Base-by-base conservation (phyloP, 1,140 invertebrate genomes). In the Latrodectus geometricus region DNA sequence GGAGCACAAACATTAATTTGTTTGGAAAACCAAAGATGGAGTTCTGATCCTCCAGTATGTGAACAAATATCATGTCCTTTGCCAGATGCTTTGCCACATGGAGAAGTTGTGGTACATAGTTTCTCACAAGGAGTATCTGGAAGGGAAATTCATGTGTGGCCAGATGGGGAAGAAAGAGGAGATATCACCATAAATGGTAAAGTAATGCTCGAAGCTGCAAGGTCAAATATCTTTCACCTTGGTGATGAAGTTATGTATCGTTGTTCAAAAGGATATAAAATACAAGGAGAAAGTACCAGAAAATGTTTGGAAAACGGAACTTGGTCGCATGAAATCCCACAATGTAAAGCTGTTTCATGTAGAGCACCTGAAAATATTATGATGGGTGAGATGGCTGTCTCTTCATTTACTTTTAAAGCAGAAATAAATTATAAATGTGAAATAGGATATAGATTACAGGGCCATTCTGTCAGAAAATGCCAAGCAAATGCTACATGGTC, bases 241-340 rank as follows among this genome's bases (percentile, higher is more conserved):
- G 95, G 94, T 20, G 94, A 94, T 9, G 92, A 93, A 69, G 96
- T 95, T 14, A 94, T 93, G 23, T 97, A 96, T 90, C 93, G 94
- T 79, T 97, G 96, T 90, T 96, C 97, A 90, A 93, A 94, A 49
- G 96, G 96, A 69, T 97, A 96, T 91, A 93, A 94, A 90, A 89
- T 94, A 17, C 93, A 94, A 88, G 94, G 94, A 0, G 75, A 79
- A 1, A 82, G 88, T 5, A 61, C 75, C 76, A 66, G 87, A 65
- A 93, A 93, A 48, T 97, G 96, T 90, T 93, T 93, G 74, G 89
- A 93, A 54, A 92, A 92, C 82, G 95, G 94, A 61, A 93, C 93
- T 89, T 97, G 96, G 96, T 94, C 94, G 11, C 88, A 85, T 68
- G 94, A 94, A 20, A 90, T 95, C 52, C 95, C 96, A 50, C 95